phyloP scores from a whole-genome alignment of 64 coral and sea anemone species.

The Montipora efflorescens region DNA sequence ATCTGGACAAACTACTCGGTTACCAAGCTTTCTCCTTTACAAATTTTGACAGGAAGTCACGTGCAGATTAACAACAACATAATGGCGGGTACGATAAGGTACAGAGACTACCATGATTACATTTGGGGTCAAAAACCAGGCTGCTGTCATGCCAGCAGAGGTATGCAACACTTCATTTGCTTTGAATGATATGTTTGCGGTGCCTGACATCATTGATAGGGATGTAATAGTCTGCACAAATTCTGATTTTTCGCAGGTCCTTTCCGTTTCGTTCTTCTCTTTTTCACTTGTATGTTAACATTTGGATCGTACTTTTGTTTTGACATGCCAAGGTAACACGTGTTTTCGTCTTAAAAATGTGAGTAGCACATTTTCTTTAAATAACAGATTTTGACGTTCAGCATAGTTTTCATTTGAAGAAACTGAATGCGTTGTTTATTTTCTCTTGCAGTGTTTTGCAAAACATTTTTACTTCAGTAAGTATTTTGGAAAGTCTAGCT shows the following conservation, averaged over 20 bases:
- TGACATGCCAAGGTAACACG: slow-evolving; percentile 90
- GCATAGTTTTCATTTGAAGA: not conserved
- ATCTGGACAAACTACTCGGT: not conserved
- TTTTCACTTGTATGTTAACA: slow-evolving; percentile 88
- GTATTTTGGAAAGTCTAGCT: not conserved
- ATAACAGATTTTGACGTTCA: not conserved
- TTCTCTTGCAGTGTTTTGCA: slow-evolving; percentile 85
- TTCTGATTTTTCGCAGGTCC: slow-evolving; percentile 44
- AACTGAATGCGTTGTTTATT: not conserved
- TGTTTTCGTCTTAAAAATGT: not conserved
- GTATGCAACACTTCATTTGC: not conserved
- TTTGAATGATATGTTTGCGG: not conserved
- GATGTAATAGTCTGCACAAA: too few species aligned
- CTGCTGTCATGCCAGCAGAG: slow-evolving; percentile 43
- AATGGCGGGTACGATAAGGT: not conserved
- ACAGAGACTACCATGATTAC: not conserved
- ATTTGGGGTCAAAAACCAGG: slow-evolving; percentile 11
- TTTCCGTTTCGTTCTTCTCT: slow-evolving; percentile 79
- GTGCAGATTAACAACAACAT: not conserved
- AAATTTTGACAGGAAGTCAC: not conserved
- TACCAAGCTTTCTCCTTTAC: not conserved
- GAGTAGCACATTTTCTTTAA: not conserved
- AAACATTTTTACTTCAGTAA: slow-evolving; percentile 72
- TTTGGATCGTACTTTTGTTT: slow-evolving; percentile 95
- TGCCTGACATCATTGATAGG: not conserved